These are phyloP conservation scores for Oryzias dopingdopingensis DNA, from an alignment of 2,797 vertebrate species.

Conservation along the genomic window DNA sequence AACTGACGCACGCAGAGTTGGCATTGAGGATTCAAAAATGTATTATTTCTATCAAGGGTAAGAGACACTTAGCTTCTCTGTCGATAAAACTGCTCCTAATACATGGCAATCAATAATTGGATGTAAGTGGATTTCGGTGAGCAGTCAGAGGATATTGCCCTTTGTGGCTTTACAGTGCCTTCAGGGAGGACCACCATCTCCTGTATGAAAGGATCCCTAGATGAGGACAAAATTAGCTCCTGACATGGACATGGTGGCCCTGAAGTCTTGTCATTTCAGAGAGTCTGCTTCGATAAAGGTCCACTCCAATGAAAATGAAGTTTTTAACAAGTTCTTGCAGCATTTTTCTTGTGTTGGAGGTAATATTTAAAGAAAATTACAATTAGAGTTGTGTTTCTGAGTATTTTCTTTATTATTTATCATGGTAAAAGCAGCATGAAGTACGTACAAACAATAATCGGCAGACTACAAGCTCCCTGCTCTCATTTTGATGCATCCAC, in stretches of 20 bases:
- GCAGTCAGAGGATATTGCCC: conserved; percentile 30
- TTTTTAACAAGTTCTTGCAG: too few relatives aligned
- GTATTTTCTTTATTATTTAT: too few relatives aligned
- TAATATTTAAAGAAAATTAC: too few relatives aligned
- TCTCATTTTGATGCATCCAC: too few relatives aligned
- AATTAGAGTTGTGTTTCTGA: too few relatives aligned
- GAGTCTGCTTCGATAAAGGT: neutral
- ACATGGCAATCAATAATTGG: conserved; percentile 35
- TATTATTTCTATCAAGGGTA: conserved; percentile 22
- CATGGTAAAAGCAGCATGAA: too few relatives aligned
- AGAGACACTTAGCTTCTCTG: conserved; percentile 19
- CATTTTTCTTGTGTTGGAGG: too few relatives aligned
- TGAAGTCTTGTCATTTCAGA: conserved; percentile 21
- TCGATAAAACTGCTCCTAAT: conserved; percentile 29
- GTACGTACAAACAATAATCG: too few relatives aligned
- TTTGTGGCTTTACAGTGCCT: conserved; percentile 32
- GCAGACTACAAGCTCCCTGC: too few relatives aligned
- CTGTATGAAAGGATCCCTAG: conserved; percentile 27
- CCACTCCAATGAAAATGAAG: too few relatives aligned
- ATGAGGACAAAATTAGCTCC: conserved; percentile 32
- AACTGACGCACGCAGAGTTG: conserved; percentile 1
- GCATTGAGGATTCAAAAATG: conserved; percentile 6
- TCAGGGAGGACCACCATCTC: conserved; percentile 19
- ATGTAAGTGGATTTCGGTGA: conserved; percentile 47
- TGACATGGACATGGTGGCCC: conserved; percentile 19